Base-by-base conservation (phyloP, 1,140 invertebrate species). In the Eumaeus atala region DNA sequence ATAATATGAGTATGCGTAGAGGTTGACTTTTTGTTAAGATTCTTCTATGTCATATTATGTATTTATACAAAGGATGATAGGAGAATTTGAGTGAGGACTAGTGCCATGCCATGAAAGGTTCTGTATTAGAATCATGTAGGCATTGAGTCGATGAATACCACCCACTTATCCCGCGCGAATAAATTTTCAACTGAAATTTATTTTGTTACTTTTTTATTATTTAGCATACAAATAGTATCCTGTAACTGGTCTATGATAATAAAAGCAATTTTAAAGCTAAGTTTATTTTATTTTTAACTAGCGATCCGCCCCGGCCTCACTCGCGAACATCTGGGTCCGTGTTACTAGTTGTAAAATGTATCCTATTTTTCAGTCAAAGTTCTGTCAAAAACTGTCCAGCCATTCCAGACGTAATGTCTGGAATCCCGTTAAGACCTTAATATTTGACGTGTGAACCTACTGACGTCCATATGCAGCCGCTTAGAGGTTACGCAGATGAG, bases 41-140 rank as follows among this genome's bases (percentile, higher is more conserved):
- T 68, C 64, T 67, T 72, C 58, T 62, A 62, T 67, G 56, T 69
- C 65, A 70, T 73, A 74, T 71, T 72, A 65, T 70, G 71, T 80
- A 79, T 67, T 78, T 80, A 72, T 77, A 77, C 71, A 74, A 70
- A 74, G 74, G 79, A 84, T 87, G 81, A 84, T 82, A 87, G 84
- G 77, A 79, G 81, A 79, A 77, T 66, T 64, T 86, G 73, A 84
- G 70, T 82, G 73, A 82, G 79, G 83, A 84, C 84, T 83, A 79
- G 84, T 87, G 84, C 81, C 81, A 87, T 87, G 84, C 84, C 81
- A 65, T 87, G 84, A 87, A 87, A 87, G 84, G 81, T 87, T 87
- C 84, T 84, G 72, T 75, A 73, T 80, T 84, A 83, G 81, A 87
- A 87, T 87, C 81, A 70, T 53, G 51, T 82, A 80, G 81, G 81